Conservation (phyloP, 1,140 invertebrate genomes). For the Drosophila tristis region DNA sequence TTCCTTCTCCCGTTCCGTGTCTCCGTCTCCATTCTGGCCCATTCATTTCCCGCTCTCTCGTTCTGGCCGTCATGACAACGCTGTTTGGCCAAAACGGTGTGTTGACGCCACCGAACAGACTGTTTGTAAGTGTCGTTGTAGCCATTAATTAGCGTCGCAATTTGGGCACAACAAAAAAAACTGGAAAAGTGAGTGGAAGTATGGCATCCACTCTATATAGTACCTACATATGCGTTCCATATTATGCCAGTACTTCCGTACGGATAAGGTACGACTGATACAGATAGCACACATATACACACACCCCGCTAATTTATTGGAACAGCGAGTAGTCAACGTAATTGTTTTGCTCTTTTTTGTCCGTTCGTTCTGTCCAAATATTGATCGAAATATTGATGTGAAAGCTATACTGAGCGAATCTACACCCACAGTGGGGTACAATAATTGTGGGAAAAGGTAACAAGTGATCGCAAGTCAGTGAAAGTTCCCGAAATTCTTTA, state of each 20-base stretch:
- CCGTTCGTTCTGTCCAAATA: too few species aligned
- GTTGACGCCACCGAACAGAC: conserved; percentile 20
- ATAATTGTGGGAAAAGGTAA: too few species aligned
- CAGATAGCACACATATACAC: conserved; percentile 1
- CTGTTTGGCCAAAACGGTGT: conserved; percentile 39
- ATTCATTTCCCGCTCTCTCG: conserved; percentile 16
- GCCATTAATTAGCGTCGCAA: conserved; percentile 56
- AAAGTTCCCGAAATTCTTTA: too few species aligned
- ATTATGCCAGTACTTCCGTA: background rate
- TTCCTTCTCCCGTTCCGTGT: background rate
- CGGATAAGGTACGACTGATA: background rate
- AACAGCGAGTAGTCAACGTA: too few species aligned
- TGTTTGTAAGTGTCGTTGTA: conserved; percentile 47
- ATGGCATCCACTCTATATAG: background rate
- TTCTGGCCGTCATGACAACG: conserved; percentile 55
- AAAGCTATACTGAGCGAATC: too few species aligned
- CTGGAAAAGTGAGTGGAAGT: conserved; percentile 4
- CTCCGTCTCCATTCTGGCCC: background rate
- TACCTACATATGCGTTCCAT: background rate
- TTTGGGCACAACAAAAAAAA: conserved; percentile 12
- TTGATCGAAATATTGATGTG: too few species aligned
- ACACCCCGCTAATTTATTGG: background rate
- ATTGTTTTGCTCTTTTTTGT: too few species aligned
- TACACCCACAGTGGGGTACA: too few species aligned
- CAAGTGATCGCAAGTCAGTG: too few species aligned